Evolutionary conservation across 2,113 vertebrate species (phyloP).

Genomic region (Catharus fuscescens): DNA sequence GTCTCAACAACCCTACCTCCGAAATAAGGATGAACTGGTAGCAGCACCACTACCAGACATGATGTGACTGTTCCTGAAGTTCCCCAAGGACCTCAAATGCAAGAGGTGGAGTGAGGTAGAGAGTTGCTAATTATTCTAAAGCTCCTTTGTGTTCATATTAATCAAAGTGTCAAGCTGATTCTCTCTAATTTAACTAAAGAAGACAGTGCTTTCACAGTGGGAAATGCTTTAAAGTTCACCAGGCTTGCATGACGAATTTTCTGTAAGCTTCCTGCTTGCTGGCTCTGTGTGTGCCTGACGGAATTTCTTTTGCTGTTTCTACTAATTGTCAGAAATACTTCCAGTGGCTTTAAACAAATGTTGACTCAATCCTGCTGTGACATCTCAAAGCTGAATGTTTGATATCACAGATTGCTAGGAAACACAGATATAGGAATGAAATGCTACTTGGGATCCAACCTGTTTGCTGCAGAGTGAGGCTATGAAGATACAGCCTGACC

Average conservation of each 20-base stretch:
- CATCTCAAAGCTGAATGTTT: slow-evolving; percentile 13
- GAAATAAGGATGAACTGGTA: background rate
- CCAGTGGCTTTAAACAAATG: slow-evolving; percentile 48
- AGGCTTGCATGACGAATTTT: slow-evolving; percentile 6
- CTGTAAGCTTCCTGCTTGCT: background rate
- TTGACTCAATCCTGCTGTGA: slow-evolving; percentile 55
- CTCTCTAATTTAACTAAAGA: slow-evolving; percentile 13
- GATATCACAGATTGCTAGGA: slow-evolving; percentile 23
- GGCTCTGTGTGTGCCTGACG: background rate
- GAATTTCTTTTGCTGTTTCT: slow-evolving; percentile 42
- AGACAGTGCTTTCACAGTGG: background rate
- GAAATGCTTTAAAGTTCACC: slow-evolving; percentile 57
- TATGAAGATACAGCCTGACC: background rate
- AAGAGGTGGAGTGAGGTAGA: background rate
- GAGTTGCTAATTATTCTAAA: slow-evolving; percentile 42
- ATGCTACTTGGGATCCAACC: background rate
- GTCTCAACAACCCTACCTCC: background rate
- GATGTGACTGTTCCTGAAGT: background rate
- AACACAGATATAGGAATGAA: background rate
- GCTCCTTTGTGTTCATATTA: background rate
- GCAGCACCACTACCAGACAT: background rate
- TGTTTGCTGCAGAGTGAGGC: background rate
- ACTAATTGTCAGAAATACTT: slow-evolving; percentile 46
- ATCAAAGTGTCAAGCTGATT: slow-evolving; percentile 24
- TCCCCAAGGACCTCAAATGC: background rate